phyloP scores from a whole-genome alignment of 1,140 invertebrate genomes.

The Macrocentrus cingulum region DNA sequence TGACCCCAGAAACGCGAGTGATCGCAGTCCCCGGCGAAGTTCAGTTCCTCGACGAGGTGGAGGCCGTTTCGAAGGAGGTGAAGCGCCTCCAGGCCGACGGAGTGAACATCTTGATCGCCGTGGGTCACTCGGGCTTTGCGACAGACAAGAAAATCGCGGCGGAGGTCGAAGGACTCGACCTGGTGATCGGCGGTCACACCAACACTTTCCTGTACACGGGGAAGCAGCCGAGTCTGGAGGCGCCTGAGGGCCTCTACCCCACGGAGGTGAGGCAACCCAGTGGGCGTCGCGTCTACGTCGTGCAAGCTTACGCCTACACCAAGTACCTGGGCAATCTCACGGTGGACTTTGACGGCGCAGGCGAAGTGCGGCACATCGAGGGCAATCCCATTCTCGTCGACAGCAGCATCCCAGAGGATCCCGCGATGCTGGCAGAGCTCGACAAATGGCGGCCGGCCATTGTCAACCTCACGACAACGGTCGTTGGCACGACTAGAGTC shows the following conservation, averaged over 20 bases:
- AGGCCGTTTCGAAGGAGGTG: slow-evolving; percentile 69
- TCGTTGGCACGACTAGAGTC: slow-evolving; percentile 69
- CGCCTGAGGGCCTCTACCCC: slow-evolving; percentile 75
- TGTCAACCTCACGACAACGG: slow-evolving; percentile 33
- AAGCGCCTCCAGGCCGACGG: slow-evolving; percentile 65
- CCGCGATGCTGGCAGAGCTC: slow-evolving; percentile 67
- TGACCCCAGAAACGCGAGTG: slow-evolving; percentile 79
- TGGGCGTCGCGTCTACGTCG: slow-evolving; percentile 77
- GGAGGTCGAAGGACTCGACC: slow-evolving; percentile 79
- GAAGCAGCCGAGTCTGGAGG: slow-evolving; percentile 67
- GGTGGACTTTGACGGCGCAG: slow-evolving; percentile 71
- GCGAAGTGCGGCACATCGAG: slow-evolving; percentile 68
- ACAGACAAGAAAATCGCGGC: slow-evolving; percentile 77
- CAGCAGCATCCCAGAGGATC: slow-evolving; percentile 64
- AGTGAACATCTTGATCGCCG: slow-evolving; percentile 81
- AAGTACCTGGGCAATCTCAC: slow-evolving; percentile 86
- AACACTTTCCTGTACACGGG: slow-evolving; percentile 86
- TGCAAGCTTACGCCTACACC: slow-evolving; percentile 89
- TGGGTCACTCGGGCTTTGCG: slow-evolving; percentile 85
- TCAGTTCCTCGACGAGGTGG: slow-evolving; percentile 74
- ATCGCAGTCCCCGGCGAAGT: slow-evolving; percentile 66
- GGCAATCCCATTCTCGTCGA: slow-evolving; percentile 83
- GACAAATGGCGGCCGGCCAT: slow-evolving; percentile 65
- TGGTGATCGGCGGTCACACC: slow-evolving; percentile 85
- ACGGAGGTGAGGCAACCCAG: slow-evolving; percentile 69